Conservation (phyloP, 1,140 invertebrate genomes). For the Telenomus remus region DNA sequence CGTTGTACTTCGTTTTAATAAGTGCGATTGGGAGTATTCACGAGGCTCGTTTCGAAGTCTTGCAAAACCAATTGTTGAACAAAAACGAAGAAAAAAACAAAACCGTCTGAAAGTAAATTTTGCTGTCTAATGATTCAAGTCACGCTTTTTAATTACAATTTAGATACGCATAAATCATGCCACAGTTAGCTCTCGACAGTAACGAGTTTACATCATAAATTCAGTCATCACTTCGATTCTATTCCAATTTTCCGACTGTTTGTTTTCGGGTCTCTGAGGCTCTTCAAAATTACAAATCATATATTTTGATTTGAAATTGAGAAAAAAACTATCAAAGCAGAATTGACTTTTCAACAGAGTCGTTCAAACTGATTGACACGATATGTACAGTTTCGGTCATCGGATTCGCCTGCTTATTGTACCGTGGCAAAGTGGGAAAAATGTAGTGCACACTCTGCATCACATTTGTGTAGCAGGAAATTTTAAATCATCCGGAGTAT, state of each 20-base stretch:
- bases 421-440: constrained; percentile 34
- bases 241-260: too few species aligned
- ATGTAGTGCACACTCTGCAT: constrained; percentile 37
- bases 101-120: constrained; percentile 45
- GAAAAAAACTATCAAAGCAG: too few species aligned
- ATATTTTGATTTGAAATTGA: too few species aligned
- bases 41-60: constrained; percentile 8
- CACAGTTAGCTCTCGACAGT: constrained; percentile 15
- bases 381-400: constrained; percentile 31
- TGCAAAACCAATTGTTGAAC: constrained; percentile 42
- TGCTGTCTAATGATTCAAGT: constrained; percentile 48
- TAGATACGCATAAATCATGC: constrained; percentile 38
- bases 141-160: constrained; percentile 47
- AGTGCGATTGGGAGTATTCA: constrained; percentile 25
- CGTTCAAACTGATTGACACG: background rate
- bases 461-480: constrained; percentile 46
- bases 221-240: too few species aligned
- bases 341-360: background rate
- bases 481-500: constrained; percentile 41
- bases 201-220: too few species aligned
- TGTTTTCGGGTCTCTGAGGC: too few species aligned
- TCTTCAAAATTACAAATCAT: too few species aligned
- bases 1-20: constrained; percentile 40
- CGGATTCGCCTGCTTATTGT: constrained; percentile 45
- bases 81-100: too few species aligned